A percentile compares a stretch with the other conserved stretches of the same genome.
phyloP scores from a whole-genome alignment of 1,140 invertebrate species.

The Aphaenogaster rudis region DNA sequence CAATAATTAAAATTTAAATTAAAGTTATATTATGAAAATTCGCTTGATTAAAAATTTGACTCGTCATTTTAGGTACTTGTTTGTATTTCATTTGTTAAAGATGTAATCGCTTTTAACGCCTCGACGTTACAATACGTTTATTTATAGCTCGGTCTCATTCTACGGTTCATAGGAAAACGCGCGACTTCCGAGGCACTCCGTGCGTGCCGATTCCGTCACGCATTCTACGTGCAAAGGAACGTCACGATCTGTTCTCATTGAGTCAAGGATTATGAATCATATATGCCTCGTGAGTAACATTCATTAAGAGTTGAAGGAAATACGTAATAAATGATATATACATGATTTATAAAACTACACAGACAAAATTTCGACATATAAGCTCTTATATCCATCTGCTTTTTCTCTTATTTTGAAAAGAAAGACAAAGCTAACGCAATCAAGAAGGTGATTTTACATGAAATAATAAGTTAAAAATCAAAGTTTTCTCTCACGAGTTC shows the following conservation, averaged over 20 bases:
- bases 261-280: slow-evolving; percentile 51
- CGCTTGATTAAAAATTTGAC: not conserved
- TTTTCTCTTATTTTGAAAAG: slow-evolving; percentile 2
- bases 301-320: not conserved
- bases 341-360: not conserved
- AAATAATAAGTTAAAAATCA: no score
- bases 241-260: slow-evolving; percentile 44
- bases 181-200: not conserved
- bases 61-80: not conserved
- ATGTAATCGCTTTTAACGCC: not conserved
- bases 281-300: slow-evolving; percentile 13
- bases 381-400: not conserved
- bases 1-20: not conserved
- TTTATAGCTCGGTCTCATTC: not conserved
- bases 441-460: no score
- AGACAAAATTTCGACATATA: not conserved
- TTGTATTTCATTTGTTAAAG: not conserved
- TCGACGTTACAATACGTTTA: slow-evolving; percentile 11
- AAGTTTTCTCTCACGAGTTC: not conserved
- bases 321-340: not conserved
- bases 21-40: slow-evolving; percentile 5
- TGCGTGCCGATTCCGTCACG: slow-evolving; percentile 34
- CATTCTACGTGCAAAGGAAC: slow-evolving; percentile 28
- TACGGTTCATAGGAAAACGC: not conserved
- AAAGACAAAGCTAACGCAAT: not conserved